Evolutionary conservation across 92 coral and sea anemone genomes (phyloP).

Genomic region (Scolanthus callimorphus): DNA sequence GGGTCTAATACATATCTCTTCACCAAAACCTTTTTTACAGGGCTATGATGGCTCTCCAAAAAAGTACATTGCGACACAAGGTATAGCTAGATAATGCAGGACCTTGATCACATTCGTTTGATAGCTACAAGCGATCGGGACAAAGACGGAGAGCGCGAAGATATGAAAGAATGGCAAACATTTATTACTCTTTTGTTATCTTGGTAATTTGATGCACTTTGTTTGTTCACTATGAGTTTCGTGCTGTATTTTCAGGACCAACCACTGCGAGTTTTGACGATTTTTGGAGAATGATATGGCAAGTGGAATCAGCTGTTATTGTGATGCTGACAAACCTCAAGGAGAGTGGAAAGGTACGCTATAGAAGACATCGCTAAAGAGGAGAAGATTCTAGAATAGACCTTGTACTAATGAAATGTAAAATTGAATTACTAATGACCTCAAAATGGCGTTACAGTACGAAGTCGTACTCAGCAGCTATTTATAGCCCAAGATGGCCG

Average conservation of each 20-base stretch:
- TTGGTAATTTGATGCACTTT: not conserved
- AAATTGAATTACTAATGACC: too few species aligned
- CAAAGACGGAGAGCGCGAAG: too few species aligned
- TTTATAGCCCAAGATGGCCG: too few species aligned
- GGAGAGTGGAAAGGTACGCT: constrained; percentile 69
- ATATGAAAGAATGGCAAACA: too few species aligned
- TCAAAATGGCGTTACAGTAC: too few species aligned
- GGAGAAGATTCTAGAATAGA: too few species aligned
- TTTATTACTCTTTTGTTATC: too few species aligned
- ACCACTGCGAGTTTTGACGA: constrained; percentile 47
- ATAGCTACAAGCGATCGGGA: too few species aligned
- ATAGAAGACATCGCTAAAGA: not conserved
- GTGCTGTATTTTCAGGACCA: constrained; percentile 30
- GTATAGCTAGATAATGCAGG: too few species aligned
- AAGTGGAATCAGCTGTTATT: constrained; percentile 48
- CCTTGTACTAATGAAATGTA: too few species aligned
- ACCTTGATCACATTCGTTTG: too few species aligned
- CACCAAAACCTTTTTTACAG: constrained; percentile 6
- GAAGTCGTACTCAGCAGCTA: too few species aligned
- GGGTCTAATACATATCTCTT: not conserved
- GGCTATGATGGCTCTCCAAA: constrained; percentile 58
- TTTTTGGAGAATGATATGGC: constrained; percentile 95
- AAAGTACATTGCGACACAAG: constrained; percentile 82
- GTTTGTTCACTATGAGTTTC: not conserved
- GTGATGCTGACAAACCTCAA: constrained; percentile 87